A percentile compares a stretch with the other conserved stretches of the same genome.
Conservation (phyloP, 2,113 vertebrate genomes). For the Pimephales promelas region DNA sequence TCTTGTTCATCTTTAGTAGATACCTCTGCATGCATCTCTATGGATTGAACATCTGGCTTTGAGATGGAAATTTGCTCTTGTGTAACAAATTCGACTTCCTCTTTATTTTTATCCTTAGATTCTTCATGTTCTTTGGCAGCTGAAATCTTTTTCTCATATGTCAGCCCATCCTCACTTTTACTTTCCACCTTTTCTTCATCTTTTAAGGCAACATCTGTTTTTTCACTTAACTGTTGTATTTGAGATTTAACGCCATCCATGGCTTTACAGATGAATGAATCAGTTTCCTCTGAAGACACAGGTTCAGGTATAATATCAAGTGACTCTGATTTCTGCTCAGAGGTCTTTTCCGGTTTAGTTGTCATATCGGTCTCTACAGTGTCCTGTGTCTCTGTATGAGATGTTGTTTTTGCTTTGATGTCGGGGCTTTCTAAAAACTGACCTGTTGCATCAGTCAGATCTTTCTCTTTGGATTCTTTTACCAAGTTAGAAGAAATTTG, state of each 20-base stretch:
- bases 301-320: conserved; percentile 21
- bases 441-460: conserved; percentile 27
- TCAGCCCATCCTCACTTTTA: not conserved
- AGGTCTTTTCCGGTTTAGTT: conserved; percentile 25
- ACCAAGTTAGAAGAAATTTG: conserved; percentile 23
- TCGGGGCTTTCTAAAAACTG: not conserved
- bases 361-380: not conserved
- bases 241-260: not conserved
- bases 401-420: conserved; percentile 12
- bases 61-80: conserved; percentile 6
- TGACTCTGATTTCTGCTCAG: conserved; percentile 17
- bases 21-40: conserved; percentile 31
- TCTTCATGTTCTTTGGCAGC: conserved; percentile 24
- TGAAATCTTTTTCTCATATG: conserved; percentile 30
- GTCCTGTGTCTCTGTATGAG: not conserved
- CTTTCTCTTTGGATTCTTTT: conserved; percentile 18
- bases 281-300: conserved; percentile 7
- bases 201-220: conserved; percentile 34
- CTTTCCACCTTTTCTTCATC: conserved; percentile 15
- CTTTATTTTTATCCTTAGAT: conserved; percentile 17
- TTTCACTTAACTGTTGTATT: conserved; percentile 37
- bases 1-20: conserved; percentile 18
- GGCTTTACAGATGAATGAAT: not conserved
- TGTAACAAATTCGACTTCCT: not conserved
- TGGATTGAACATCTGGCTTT: conserved; percentile 17